Base-by-base conservation (phyloP, 2,888 invertebrate species). In the Parnassius smintheus region DNA sequence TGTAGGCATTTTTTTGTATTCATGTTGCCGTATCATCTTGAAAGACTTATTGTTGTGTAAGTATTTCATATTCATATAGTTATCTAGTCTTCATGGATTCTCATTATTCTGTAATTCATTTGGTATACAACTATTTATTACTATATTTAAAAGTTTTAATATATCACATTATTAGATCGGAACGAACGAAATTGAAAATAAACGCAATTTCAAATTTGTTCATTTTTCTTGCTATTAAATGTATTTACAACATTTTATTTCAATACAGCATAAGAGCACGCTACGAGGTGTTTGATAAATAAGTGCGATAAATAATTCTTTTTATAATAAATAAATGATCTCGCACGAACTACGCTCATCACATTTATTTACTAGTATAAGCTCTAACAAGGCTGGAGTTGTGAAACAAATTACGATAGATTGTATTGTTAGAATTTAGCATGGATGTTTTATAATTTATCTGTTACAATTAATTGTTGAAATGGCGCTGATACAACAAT, bases 11-110 rank as follows among this genome's bases (percentile, higher is more conserved):
- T 91, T 86, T 79, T 86, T 67, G 67, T 69, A 67, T 70, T 83
- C 88, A 85, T 85, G 86, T 88, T 88, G 87, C 86, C 85, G 82
- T 83, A 85, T 80, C 87, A 91, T 83, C 88, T 83, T 89, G 89
- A 88, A 91, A 91, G 90, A 91, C 91, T 91, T 90, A 90, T 90
- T 81, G 83, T 83, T 87, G 83, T 87, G 83, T 91, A 89, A 91
- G 90, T 83, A 88, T 90, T 90, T 91, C 91, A 88, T 87, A 85
- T 88, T 89, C 91, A 91, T 91, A 80, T 91, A 91, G 91, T 88
- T 81, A 83, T 90, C 89, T 91, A 91, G 91, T 86, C 83, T 86
- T 91, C 91, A 91, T 89, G 83, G 80, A 86, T 86, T 89, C 85
- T 90, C 91, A 91, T 91, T 86, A 86, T 84, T 85, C 82, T 82